Evolutionary conservation across 1,140 invertebrate species (phyloP).

Genomic region (Drosophila pandora): DNA sequence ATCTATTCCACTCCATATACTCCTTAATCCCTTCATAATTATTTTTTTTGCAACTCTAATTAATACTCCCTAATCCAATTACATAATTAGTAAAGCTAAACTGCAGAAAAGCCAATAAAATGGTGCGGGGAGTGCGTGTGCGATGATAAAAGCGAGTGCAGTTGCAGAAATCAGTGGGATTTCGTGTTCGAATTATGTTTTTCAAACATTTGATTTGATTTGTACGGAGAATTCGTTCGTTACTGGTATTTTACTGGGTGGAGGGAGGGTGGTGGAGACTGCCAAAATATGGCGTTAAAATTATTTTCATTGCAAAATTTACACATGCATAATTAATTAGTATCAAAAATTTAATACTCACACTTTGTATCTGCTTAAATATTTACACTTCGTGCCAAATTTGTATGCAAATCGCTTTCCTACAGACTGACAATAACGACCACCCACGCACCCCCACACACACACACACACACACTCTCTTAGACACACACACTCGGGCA

Average conservation of each 20-base stretch:
- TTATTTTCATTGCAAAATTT: constrained; percentile 82
- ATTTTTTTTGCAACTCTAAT: background rate
- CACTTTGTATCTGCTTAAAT: constrained; percentile 83
- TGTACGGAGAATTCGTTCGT: constrained; percentile 19
- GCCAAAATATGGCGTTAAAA: constrained; percentile 77
- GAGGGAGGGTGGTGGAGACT: background rate
- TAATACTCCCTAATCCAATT: constrained; percentile 41
- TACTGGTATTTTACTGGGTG: background rate
- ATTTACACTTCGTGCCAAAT: constrained; percentile 83
- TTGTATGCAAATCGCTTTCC: constrained; percentile 83
- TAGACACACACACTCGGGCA: constrained; percentile 20
- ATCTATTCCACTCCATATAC: background rate
- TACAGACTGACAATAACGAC: constrained; percentile 79
- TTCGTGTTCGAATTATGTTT: constrained; percentile 37
- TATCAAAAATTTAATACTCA: constrained; percentile 83
- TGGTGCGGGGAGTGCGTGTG: background rate
- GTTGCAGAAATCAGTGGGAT: constrained; percentile 6
- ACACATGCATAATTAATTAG: constrained; percentile 83
- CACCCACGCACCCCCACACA: constrained; percentile 29
- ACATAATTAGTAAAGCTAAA: constrained; percentile 58
- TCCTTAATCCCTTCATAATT: background rate
- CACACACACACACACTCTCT: constrained; percentile 26
- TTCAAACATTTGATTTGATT: constrained; percentile 55
- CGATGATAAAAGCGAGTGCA: constrained; percentile 16
- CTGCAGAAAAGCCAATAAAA: constrained; percentile 23